Conservation (phyloP, 30 jellyfish, hydroid and myxozoan species). For the Hydra vulgaris region DNA sequence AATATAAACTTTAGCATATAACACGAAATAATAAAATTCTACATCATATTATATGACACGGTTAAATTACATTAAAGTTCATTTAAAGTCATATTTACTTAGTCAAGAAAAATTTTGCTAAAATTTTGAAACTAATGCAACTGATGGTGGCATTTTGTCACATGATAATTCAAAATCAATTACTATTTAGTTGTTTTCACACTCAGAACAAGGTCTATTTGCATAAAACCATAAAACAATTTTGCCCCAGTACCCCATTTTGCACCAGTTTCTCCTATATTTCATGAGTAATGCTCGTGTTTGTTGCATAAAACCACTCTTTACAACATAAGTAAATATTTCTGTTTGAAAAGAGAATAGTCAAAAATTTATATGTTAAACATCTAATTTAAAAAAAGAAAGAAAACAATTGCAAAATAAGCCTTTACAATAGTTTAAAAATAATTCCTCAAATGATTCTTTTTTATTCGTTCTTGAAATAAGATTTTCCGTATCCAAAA, state of each 20-base stretch:
- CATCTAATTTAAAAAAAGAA: no score
- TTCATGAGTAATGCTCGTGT: no score
- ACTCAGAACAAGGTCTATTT: neutral
- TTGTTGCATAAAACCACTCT: no score
- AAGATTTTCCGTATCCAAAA: no score
- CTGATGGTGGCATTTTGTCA: neutral
- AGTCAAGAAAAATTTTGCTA: neutral
- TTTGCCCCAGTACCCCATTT: neutral
- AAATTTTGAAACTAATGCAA: neutral
- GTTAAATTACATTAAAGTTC: neutral
- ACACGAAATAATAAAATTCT: neutral
- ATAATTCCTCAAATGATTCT: no score
- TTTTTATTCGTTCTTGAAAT: no score
- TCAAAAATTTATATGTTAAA: no score
- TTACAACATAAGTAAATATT: no score
- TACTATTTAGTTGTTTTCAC: neutral
- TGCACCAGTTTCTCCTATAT: neutral
- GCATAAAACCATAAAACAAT: neutral
- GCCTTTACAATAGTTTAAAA: no score
- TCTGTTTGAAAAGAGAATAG: no score
- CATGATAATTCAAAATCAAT: neutral
- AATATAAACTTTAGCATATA: neutral
- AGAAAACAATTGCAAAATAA: no score
- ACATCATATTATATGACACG: neutral
- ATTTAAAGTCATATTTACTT: neutral